phyloP scores from a whole-genome alignment of 2,113 vertebrate genomes.

The Tachycineta bicolor region DNA sequence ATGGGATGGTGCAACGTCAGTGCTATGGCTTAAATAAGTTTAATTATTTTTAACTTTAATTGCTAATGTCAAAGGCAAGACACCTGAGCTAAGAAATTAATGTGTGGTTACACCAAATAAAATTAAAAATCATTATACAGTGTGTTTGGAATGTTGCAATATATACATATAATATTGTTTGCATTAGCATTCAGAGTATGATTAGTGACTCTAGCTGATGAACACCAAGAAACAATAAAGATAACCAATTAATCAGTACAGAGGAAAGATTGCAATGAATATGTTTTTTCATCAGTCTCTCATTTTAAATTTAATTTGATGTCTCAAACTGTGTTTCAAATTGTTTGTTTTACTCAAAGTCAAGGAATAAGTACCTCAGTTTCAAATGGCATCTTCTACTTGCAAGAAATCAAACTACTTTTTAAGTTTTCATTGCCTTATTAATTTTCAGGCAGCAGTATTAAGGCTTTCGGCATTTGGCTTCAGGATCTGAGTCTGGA shows the following conservation, averaged over 20 bases:
- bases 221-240: neutral
- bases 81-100: neutral
- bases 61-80: neutral
- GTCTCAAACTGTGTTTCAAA: neutral
- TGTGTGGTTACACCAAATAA: neutral
- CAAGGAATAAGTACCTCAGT: neutral
- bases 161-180: neutral
- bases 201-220: neutral
- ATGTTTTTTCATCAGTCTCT: neutral
- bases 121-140: neutral
- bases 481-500: neutral
- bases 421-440: neutral
- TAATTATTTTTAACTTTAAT: neutral
- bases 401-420: neutral
- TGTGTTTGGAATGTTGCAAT: neutral
- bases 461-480: neutral
- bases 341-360: neutral
- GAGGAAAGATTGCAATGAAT: neutral
- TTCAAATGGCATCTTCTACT: neutral
- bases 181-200: neutral
- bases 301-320: neutral
- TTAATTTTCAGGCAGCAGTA: neutral
- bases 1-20: neutral
- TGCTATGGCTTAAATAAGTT: neutral
- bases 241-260: neutral